Percentiles rank a stretch among this genome's conserved stretches.
Conservation (phyloP, 2,113 vertebrate species). For the Climacteris rufus region DNA sequence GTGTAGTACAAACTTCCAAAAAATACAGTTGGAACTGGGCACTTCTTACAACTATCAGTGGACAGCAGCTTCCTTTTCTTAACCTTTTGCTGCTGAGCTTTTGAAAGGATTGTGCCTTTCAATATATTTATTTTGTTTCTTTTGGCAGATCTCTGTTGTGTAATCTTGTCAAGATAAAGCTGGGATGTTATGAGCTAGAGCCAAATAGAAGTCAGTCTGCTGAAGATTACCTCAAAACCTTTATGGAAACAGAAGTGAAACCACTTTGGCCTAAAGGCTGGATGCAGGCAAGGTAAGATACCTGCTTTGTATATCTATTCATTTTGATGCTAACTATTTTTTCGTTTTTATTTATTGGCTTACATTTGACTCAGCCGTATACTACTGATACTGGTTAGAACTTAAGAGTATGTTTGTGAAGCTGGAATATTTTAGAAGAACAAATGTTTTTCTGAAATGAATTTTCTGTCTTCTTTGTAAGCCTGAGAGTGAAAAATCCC, state of each 20-base stretch:
- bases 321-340: background rate
- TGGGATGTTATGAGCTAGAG: slow-evolving; percentile 95
- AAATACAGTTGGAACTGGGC: background rate
- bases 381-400: background rate
- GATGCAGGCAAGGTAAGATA: slow-evolving; percentile 94
- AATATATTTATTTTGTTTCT: slow-evolving; percentile 2
- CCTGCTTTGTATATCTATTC: background rate
- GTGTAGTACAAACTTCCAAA: background rate
- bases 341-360: background rate
- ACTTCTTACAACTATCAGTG: background rate
- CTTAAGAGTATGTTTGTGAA: background rate
- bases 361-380: background rate
- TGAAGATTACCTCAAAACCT: slow-evolving; percentile 97
- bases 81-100: background rate
- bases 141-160: slow-evolving; percentile 86
- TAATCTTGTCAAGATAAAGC: slow-evolving; percentile 93
- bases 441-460: background rate
- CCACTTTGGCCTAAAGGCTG: slow-evolving; percentile 98
- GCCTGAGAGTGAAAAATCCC: background rate
- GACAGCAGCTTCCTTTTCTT: background rate
- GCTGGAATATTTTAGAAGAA: background rate
- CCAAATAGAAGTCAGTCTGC: slow-evolving; percentile 89
- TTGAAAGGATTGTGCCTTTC: background rate
- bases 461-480: background rate
- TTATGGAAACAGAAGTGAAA: slow-evolving; percentile 98